Evolutionary conservation across 2,113 vertebrate species (phyloP).

Genomic region (Phoxinus phoxinus): DNA sequence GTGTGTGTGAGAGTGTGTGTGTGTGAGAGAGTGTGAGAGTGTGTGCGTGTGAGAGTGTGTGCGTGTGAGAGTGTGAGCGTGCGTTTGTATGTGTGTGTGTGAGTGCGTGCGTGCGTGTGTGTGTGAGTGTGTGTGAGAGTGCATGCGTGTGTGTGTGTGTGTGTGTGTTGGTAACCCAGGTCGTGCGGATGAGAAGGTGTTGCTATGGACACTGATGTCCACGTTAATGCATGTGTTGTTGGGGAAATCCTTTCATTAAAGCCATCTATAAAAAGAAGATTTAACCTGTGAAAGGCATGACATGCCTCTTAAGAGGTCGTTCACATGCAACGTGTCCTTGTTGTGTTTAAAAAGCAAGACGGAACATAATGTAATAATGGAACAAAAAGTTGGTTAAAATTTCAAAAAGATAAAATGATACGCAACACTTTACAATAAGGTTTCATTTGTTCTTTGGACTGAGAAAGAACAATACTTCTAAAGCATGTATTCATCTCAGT

Average conservation of each 20-base stretch:
- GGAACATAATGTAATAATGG: not conserved
- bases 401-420: not conserved
- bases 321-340: not conserved
- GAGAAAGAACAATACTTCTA: too few species aligned
- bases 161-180: not conserved
- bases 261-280: slow-evolving; percentile 7
- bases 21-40: too few species aligned
- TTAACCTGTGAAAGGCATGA: not conserved
- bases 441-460: too few species aligned
- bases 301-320: not conserved
- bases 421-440: too few species aligned
- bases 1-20: too few species aligned
- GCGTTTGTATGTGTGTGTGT: too few species aligned
- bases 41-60: too few species aligned
- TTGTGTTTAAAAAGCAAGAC: not conserved
- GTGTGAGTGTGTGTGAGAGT: too few species aligned
- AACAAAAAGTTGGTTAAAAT: not conserved
- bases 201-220: slow-evolving; percentile 45
- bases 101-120: too few species aligned
- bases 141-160: too few species aligned
- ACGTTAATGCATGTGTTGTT: slow-evolving; percentile 45
- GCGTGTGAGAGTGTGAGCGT: too few species aligned
- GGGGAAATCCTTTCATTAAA: not conserved
- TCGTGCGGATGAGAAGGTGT: not conserved
- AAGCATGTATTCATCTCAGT: too few species aligned